Conservation (phyloP, 1,140 invertebrate species). For the Oscheius sp. region DNA sequence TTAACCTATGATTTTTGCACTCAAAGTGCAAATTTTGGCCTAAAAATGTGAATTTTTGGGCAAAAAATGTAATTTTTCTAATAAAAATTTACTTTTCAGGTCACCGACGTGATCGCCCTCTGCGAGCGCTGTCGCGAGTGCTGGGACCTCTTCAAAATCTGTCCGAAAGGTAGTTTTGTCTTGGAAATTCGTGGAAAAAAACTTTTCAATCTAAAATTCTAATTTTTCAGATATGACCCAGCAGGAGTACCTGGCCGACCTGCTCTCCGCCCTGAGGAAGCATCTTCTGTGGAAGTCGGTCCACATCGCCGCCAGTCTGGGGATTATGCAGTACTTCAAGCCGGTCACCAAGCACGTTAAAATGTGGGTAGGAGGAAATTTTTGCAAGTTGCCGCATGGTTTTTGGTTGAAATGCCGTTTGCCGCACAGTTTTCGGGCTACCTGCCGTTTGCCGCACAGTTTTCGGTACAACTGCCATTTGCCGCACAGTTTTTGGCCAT, state of each 20-base stretch:
- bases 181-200: not conserved
- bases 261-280: conserved; percentile 5
- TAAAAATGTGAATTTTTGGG: not conserved
- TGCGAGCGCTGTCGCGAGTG: conserved; percentile 28
- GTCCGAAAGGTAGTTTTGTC: conserved; percentile 23
- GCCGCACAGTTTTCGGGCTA: not conserved
- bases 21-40: not conserved
- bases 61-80: not conserved
- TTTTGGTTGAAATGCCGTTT: not conserved
- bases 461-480: too few species aligned
- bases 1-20: not conserved
- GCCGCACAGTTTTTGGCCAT: too few species aligned
- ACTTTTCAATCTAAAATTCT: not conserved
- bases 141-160: conserved; percentile 15
- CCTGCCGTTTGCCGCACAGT: too few species aligned
- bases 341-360: not conserved
- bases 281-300: conserved; percentile 25
- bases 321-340: conserved; percentile 21
- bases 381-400: too few species aligned
- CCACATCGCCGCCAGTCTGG: conserved; percentile 16
- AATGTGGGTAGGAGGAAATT: too few species aligned
- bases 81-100: conserved; percentile 2
- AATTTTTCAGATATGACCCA: conserved; percentile 19
- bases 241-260: conserved; percentile 9
- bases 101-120: conserved; percentile 22